phyloP scores from a whole-genome alignment of 2,113 vertebrate species.

The Anarrhichthys ocellatus region DNA sequence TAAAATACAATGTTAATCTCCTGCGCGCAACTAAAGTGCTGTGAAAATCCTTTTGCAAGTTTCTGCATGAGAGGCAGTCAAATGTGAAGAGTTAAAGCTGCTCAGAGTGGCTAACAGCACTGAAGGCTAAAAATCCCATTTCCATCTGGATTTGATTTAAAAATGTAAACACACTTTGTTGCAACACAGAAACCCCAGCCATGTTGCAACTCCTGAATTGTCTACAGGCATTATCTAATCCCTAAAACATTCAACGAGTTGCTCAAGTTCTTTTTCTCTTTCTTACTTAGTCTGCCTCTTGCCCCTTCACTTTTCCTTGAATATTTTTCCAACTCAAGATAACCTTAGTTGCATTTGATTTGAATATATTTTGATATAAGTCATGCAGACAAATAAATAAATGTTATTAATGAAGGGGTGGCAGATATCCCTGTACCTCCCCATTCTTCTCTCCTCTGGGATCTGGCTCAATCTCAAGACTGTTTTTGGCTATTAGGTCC shows the following conservation, averaged over 20 bases:
- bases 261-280: conserved; percentile 1
- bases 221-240: conserved; percentile 62
- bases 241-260: conserved; percentile 26
- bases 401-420: conserved; percentile 59
- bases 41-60: conserved; percentile 47
- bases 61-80: conserved; percentile 52
- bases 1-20: conserved; percentile 46
- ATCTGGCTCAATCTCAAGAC: conserved; percentile 73
- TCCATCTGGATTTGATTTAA: conserved; percentile 78
- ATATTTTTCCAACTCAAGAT: conserved; percentile 39
- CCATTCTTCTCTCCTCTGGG: conserved; percentile 62
- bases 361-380: conserved; percentile 64
- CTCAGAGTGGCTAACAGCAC: conserved; percentile 65
- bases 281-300: not conserved
- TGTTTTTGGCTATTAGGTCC: conserved; percentile 78
- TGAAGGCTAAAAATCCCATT: conserved; percentile 64
- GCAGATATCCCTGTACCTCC: conserved; percentile 65
- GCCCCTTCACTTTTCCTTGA: not conserved
- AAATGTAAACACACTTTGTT: conserved; percentile 75
- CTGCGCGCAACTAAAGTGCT: conserved; percentile 26
- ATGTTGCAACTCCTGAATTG: conserved; percentile 59
- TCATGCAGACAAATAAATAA: conserved; percentile 63
- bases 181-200: conserved; percentile 56
- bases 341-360: conserved; percentile 68
- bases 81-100: conserved; percentile 66